These are phyloP conservation scores for Xestobium rufovillosum DNA, from an alignment of 2,888 invertebrate species.

Conservation along the genomic window DNA sequence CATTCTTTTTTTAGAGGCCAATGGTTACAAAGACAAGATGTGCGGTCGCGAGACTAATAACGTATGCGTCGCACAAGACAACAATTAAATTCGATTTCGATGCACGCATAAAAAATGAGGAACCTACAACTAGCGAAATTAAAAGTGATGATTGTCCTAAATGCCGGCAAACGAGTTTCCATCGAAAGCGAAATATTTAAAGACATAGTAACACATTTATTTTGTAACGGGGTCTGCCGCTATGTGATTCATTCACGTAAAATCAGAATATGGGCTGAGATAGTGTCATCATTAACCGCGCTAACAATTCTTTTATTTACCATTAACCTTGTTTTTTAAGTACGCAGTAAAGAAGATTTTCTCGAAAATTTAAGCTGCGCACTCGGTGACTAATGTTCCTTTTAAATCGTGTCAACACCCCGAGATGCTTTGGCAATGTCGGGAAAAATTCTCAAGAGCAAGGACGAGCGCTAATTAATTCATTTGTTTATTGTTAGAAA, in stretches of 20 bases:
- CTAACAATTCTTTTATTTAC: too few relatives aligned
- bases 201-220: slow-evolving; percentile 12
- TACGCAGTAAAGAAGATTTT: too few relatives aligned
- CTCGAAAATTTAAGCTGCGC: too few relatives aligned
- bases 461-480: too few relatives aligned
- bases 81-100: slow-evolving; percentile 24
- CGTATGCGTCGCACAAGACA: slow-evolving; percentile 24
- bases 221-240: slow-evolving; percentile 4
- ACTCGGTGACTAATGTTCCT: too few relatives aligned
- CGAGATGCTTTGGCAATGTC: too few relatives aligned
- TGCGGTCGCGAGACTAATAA: slow-evolving; percentile 16
- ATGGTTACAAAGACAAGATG: slow-evolving; percentile 10
- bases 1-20: slow-evolving; percentile 36
- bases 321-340: too few relatives aligned
- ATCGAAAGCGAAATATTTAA: slow-evolving; percentile 32
- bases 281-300: too few relatives aligned
- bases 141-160: too few relatives aligned
- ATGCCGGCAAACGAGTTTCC: slow-evolving; percentile 29
- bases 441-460: too few relatives aligned
- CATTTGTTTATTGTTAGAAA: too few relatives aligned
- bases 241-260: not conserved
- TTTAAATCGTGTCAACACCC: too few relatives aligned
- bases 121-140: slow-evolving; percentile 13
- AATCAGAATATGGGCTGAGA: slow-evolving; percentile 9
- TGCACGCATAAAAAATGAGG: slow-evolving; percentile 11